Evolutionary conservation across 1,140 invertebrate genomes (phyloP), one percentile per base, ranked within the genome.

Genomic region (Saxidomus purpurata): DNA sequence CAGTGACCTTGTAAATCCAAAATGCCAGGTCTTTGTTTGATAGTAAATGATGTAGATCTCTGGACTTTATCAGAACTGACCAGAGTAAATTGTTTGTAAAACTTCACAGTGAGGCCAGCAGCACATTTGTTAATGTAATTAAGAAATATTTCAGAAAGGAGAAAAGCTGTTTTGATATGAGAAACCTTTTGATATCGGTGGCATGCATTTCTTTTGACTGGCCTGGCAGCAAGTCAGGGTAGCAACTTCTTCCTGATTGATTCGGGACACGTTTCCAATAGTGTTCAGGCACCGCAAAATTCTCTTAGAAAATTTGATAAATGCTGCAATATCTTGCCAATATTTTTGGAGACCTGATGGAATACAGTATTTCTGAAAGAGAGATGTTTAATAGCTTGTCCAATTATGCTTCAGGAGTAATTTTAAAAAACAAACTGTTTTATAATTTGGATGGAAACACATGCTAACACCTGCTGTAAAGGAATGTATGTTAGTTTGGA

Each of bases 401-500:
- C n/a, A n/a, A n/a, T n/a, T 4, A 43, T 43, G 43, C 43, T 43
- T n/a, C n/a, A n/a, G 43, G 43, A 43, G 4, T 43, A 43, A 43
- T 43, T 43, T 43, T 43, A 43, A 15, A 43, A 15, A 43, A 15
- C 15, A 8, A 8, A 8, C 28, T 63, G 22, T 28, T 63, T 28
- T 28, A 63, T 28, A 28, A 25, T 19, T 71, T 38, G 9, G 25
- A n/a, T 43, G 43, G 28, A 71, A 71, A 71, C 67, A 71, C 67
- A 38, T 40, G 67, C 38, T 71, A 28, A 71, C 67, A 71, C 67
- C 67, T 71, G 67, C 8, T 25, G 15, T 31, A n/a, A 38, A 71
- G n/a, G 67, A 71, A 19, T 36, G 28, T 71, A 19, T 71, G 67
- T 38, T 71, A 71, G 67, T 71, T 71, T 71, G 67, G 67, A 71